Base-by-base conservation (phyloP, 2,797 vertebrate genomes). In the Heliangelus exortis region DNA sequence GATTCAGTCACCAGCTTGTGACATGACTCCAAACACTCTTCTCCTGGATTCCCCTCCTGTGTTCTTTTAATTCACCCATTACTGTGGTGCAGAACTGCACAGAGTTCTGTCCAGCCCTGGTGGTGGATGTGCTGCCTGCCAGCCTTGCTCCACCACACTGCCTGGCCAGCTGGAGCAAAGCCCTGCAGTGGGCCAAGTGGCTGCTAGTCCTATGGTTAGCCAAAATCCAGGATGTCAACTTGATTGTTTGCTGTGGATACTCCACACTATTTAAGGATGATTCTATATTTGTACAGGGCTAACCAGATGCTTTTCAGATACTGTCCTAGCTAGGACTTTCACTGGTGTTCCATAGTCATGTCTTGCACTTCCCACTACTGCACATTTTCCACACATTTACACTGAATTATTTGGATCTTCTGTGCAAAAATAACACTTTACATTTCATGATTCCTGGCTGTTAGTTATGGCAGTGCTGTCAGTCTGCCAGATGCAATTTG, bases 271-370 rank as follows among this genome's bases (percentile, higher is more conserved):
- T 85, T 93, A 72, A 81, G 87, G 62, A 81, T 69, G 66, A 80
- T 51, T 92, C 84, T 89, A 2, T 80, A 89, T 88, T 78, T 81
- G 76, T 62, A 22, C 51, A 72, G 72, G 0, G 2, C 28, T 89
- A 95, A 90, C 36, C 84, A 95, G 84, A 80, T 55, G 58, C 78
- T 92, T 82, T 85, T 92, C 73, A 74, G 62, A 87, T 73, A 43
- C 36, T 50, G 6, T n/a, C 71, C 67, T 55, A 83, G 34, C 41
- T 80, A 47, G 53, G 43, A 76, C 45, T 91, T 89, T 69, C 45
- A 51, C 84, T 59, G 57, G 22, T 73, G 53, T 41, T 61, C 39
- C 31, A 50, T 1, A 57, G 58, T 12, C 0, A 1, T 48, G 54
- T 55, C 82, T 45, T 55, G 33, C 54, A 65, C 58, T 66, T 73